phyloP scores from a whole-genome alignment of 2,797 vertebrate species.

The Sebastes matsubarae region DNA sequence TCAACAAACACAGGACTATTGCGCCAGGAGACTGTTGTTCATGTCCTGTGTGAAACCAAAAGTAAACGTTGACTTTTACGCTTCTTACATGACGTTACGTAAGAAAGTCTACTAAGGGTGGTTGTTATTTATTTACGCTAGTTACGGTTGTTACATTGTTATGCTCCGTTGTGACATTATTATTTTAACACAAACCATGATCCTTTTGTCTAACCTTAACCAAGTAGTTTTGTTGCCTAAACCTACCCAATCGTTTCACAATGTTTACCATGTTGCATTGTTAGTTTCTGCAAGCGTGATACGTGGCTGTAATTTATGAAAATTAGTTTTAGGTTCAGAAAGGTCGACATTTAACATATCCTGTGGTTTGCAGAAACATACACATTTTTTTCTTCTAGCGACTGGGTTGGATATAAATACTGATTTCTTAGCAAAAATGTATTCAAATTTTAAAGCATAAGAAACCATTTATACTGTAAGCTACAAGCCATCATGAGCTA shows the following conservation, averaged over 20 bases:
- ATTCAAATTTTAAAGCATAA: background rate
- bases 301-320: background rate
- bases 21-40: background rate
- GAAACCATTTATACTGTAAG: background rate
- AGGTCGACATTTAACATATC: background rate
- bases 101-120: too few species aligned
- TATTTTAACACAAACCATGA: too few species aligned
- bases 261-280: background rate
- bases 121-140: background rate
- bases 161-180: too few species aligned
- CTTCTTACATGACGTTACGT: too few species aligned
- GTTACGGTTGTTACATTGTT: background rate
- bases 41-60: background rate
- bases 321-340: background rate
- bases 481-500: background rate
- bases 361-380: background rate
- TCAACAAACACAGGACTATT: background rate
- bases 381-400: fast-evolving
- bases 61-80: background rate
- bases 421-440: background rate
- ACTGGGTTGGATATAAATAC: background rate
- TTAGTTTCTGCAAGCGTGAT: background rate
- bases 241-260: background rate
- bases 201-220: too few species aligned
- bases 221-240: too few species aligned